These are phyloP conservation scores for Geotrypetes seraphini DNA, from an alignment of 2,797 vertebrate genomes.

Conservation along the genomic window DNA sequence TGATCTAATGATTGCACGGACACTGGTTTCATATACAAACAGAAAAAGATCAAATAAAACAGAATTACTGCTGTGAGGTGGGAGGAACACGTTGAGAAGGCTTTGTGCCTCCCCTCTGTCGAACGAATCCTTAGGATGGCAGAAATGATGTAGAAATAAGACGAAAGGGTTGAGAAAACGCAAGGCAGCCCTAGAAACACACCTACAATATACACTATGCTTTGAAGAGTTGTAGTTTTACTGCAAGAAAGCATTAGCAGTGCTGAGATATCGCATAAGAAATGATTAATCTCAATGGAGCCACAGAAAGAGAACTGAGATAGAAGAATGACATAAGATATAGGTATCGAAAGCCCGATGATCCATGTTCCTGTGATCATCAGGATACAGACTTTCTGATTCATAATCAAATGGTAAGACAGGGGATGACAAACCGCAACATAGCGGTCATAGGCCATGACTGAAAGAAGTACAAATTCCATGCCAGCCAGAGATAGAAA, in stretches of 20 bases:
- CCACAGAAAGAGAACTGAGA: constrained; percentile 12
- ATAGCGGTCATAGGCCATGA: constrained; percentile 19
- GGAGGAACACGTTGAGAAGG: constrained; percentile 23
- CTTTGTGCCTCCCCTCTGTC: constrained; percentile 3
- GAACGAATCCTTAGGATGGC: constrained; percentile 25
- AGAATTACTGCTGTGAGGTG: constrained; percentile 22
- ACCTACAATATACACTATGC: constrained; percentile 11
- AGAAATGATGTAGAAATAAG: constrained; percentile 9
- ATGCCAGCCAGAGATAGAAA: constrained; percentile 6
- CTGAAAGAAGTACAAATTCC: constrained; percentile 13
- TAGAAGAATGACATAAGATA: constrained; percentile 2
- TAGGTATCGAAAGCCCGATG: constrained; percentile 1
- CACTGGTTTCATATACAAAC: constrained; percentile 22
- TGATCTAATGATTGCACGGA: constrained; percentile 9
- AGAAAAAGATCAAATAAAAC: constrained; percentile 14
- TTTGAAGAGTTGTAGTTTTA: background rate
- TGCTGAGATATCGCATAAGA: constrained; percentile 16
- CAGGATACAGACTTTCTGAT: background rate
- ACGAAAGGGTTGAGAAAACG: constrained; percentile 6
- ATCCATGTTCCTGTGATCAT: constrained; percentile 3
- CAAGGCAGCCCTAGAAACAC: constrained; percentile 3
- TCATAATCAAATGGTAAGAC: constrained; percentile 2
- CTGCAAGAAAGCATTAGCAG: constrained; percentile 15
- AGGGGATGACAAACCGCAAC: constrained; percentile 17
- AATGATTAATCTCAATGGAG: constrained; percentile 10